Evolutionary conservation across 2,113 vertebrate species (phyloP).

Genomic region (Leptobrachium ailaonicum): DNA sequence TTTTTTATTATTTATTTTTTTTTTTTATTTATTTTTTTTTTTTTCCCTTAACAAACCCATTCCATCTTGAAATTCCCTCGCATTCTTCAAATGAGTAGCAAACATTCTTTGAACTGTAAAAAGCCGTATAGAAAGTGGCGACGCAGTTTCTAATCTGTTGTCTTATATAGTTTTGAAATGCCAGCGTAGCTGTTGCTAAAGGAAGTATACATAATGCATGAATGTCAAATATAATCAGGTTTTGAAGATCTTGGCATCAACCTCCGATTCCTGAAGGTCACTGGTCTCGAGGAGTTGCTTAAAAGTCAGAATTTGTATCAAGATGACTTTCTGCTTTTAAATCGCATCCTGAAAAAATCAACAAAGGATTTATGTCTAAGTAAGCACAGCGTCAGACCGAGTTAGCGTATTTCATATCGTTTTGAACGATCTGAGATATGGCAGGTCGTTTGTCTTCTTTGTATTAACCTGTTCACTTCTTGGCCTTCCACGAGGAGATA

Average conservation of each 20-base stretch:
- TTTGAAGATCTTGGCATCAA: slow-evolving; percentile 46
- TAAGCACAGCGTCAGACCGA: slow-evolving; percentile 24
- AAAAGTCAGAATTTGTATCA: slow-evolving; percentile 43
- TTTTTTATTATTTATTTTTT: no score
- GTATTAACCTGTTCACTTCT: slow-evolving; percentile 31
- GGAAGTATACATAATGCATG: slow-evolving; percentile 47
- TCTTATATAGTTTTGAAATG: slow-evolving; percentile 40
- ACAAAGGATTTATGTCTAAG: slow-evolving; percentile 36
- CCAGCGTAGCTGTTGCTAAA: slow-evolving; percentile 42
- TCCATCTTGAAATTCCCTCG: slow-evolving; percentile 5
- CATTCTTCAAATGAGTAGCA: slow-evolving; percentile 15
- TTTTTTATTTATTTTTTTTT: no score
- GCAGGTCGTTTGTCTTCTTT: slow-evolving; percentile 24
- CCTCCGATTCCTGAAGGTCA: slow-evolving; percentile 40
- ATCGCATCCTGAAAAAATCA: slow-evolving; percentile 32
- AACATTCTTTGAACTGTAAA: slow-evolving; percentile 21
- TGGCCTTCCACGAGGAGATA: not conserved
- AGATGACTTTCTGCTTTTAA: slow-evolving; percentile 35
- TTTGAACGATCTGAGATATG: slow-evolving; percentile 21
- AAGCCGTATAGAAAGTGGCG: not conserved
- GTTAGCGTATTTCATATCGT: slow-evolving; percentile 21
- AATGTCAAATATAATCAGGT: slow-evolving; percentile 47
- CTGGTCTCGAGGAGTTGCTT: slow-evolving; percentile 42
- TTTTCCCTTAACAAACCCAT: not conserved
- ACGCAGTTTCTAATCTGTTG: slow-evolving; percentile 26